These are phyloP conservation scores for Hymenopus coronatus DNA, from an alignment of 2,888 invertebrate genomes.

Conservation along the genomic window DNA sequence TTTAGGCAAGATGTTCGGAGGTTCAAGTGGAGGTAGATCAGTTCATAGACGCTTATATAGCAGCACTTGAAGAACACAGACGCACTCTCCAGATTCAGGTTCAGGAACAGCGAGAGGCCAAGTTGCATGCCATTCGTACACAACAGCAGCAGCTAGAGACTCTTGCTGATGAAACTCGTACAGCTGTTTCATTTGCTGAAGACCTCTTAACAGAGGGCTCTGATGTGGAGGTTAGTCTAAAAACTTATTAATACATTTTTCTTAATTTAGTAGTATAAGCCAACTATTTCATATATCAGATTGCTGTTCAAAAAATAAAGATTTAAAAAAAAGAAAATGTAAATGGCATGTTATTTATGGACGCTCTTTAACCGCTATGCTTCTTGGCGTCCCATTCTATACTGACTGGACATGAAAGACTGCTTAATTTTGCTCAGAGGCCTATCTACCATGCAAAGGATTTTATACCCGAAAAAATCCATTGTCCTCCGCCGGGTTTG, in stretches of 20 bases:
- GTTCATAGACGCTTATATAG: slow-evolving; percentile 64
- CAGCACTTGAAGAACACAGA: slow-evolving; percentile 61
- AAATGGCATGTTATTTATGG: no score
- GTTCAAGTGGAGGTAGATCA: slow-evolving; percentile 62
- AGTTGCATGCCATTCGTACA: slow-evolving; percentile 47
- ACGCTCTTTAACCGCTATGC: no score
- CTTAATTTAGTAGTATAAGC: no score
- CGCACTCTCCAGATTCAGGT: slow-evolving; percentile 51
- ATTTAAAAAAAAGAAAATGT: no score
- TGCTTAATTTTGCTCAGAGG: no score
- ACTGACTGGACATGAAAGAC: no score
- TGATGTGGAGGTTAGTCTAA: slow-evolving; percentile 63
- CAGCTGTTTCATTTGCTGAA: slow-evolving; percentile 63
- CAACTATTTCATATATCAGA: no score
- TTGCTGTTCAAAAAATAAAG: no score
- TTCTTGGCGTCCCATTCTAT: no score
- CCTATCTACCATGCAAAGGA: no score
- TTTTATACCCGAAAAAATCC: no score
- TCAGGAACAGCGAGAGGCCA: slow-evolving; percentile 42
- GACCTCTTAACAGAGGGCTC: slow-evolving; percentile 63
- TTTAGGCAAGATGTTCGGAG: slow-evolving; percentile 44
- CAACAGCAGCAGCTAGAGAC: slow-evolving; percentile 52
- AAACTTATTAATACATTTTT: not conserved
- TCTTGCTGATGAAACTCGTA: slow-evolving; percentile 55
- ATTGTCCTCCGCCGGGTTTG: no score